Conservation (phyloP, 2,888 invertebrate species). For the Drosophila flavopinicola region DNA sequence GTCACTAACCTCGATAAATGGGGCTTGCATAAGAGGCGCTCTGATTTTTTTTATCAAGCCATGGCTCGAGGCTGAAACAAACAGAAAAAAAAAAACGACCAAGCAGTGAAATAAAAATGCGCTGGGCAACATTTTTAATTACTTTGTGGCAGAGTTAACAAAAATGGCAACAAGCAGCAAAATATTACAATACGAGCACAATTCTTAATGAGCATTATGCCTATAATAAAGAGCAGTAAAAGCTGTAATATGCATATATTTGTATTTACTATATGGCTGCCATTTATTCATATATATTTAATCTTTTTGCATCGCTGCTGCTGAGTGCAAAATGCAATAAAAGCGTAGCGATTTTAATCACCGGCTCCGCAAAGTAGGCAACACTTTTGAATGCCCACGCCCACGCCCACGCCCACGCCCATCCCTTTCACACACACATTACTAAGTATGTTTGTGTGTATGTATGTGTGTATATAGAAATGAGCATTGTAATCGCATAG, state of each 20-base stretch:
- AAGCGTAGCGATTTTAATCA: slow-evolving; percentile 69
- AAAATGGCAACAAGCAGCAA: slow-evolving; percentile 35
- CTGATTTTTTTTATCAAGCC: slow-evolving; percentile 32
- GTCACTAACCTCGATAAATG: slow-evolving; percentile 48
- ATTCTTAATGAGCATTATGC: slow-evolving; percentile 75
- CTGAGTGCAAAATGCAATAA: slow-evolving; percentile 76
- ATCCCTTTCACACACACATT: slow-evolving; percentile 13
- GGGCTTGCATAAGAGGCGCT: slow-evolving; percentile 11
- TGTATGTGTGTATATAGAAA: too few relatives aligned
- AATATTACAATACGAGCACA: slow-evolving; percentile 58
- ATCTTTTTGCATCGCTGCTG: slow-evolving; percentile 9
- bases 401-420: background rate
- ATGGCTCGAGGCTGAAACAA: slow-evolving; percentile 11
- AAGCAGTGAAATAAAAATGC: slow-evolving; percentile 23
- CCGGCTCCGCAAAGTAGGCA: slow-evolving; percentile 58
- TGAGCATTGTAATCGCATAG: slow-evolving; percentile 64
- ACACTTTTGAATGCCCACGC: slow-evolving; percentile 49
- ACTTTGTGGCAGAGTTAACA: slow-evolving; percentile 63
- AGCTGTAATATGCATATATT: slow-evolving; percentile 35
- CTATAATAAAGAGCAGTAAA: slow-evolving; percentile 58
- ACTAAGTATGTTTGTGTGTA: slow-evolving; percentile 33
- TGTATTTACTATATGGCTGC: slow-evolving; percentile 36
- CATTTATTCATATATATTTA: slow-evolving; percentile 16
- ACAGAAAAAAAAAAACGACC: slow-evolving; percentile 7
- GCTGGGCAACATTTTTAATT: slow-evolving; percentile 68